Percentiles rank a stretch among this genome's conserved stretches.
Evolutionary conservation across 2,888 invertebrate genomes (phyloP).

Genomic region (Liodrosophila aerea): DNA sequence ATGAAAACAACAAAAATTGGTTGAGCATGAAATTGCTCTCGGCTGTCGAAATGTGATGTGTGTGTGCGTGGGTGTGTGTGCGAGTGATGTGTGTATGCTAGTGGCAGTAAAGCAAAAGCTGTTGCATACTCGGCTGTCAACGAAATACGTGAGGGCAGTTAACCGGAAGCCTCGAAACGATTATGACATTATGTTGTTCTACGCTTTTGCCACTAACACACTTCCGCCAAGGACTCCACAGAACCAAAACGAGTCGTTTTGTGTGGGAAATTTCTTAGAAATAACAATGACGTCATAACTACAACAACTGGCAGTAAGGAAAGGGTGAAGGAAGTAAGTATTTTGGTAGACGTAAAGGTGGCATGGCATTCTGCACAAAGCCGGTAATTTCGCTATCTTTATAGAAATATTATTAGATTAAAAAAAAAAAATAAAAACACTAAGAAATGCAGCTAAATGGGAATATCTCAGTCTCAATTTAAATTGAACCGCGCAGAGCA

Average conservation of each 20-base stretch:
- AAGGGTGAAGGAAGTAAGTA: not conserved
- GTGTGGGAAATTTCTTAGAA: too few species aligned
- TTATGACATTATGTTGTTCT: slow-evolving; percentile 34
- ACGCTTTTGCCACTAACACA: slow-evolving; percentile 2
- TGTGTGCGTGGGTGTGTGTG: slow-evolving; percentile 1
- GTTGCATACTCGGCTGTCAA: slow-evolving; percentile 56
- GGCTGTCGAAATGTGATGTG: slow-evolving; percentile 29
- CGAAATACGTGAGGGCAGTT: slow-evolving; percentile 43
- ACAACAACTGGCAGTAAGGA: too few species aligned
- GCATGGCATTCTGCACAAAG: too few species aligned
- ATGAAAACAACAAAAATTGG: slow-evolving; percentile 72
- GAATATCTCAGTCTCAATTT: too few species aligned
- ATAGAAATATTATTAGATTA: too few species aligned
- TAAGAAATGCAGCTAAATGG: too few species aligned
- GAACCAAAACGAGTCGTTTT: too few species aligned
- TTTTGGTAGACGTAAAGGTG: too few species aligned
- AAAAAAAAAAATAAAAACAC: too few species aligned
- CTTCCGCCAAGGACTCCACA: too few species aligned
- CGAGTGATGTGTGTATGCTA: slow-evolving; percentile 7
- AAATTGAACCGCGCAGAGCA: too few species aligned
- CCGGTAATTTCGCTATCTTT: too few species aligned
- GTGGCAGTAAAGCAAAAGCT: slow-evolving; percentile 31
- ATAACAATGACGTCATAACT: not conserved
- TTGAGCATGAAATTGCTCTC: slow-evolving; percentile 75
- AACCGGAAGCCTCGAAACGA: slow-evolving; percentile 54